A percentile compares a stretch with the other conserved stretches of the same genome.
Evolutionary conservation across 2,113 vertebrate genomes (phyloP).

Genomic region (Pomatorhinus ruficollis): DNA sequence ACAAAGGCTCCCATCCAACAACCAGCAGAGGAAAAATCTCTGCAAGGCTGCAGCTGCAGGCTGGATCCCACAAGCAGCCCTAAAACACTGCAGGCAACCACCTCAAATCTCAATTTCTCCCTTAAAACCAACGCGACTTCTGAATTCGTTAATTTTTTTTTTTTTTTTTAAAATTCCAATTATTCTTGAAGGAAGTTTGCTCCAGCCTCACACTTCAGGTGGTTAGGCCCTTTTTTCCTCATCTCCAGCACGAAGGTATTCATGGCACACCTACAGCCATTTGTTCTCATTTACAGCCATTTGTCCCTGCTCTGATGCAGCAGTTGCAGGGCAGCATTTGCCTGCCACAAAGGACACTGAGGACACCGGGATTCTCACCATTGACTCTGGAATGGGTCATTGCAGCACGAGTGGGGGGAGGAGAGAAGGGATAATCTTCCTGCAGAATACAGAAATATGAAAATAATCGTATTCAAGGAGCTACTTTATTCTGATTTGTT

Average conservation of each 20-base stretch:
- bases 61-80: neutral
- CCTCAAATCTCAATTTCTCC: neutral
- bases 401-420: neutral
- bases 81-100: neutral
- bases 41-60: neutral
- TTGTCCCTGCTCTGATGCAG: neutral
- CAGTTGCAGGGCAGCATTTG: neutral
- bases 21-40: neutral
- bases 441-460: neutral
- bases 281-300: constrained; percentile 23
- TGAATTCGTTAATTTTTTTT: too few species aligned
- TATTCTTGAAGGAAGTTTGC: neutral
- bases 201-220: neutral
- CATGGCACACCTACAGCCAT: neutral
- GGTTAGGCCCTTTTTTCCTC: neutral
- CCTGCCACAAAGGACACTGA: neutral
- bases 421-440: neutral
- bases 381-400: neutral
- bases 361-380: neutral
- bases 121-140: neutral
- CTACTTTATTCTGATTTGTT: constrained; percentile 61
- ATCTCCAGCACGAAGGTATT: neutral
- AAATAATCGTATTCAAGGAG: constrained; percentile 47
- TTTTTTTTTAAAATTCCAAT: neutral
- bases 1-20: neutral